A percentile compares a stretch with the other conserved stretches of the same genome.
phyloP scores from a whole-genome alignment of 2,113 vertebrate species.

The Dasyprocta punctata region DNA sequence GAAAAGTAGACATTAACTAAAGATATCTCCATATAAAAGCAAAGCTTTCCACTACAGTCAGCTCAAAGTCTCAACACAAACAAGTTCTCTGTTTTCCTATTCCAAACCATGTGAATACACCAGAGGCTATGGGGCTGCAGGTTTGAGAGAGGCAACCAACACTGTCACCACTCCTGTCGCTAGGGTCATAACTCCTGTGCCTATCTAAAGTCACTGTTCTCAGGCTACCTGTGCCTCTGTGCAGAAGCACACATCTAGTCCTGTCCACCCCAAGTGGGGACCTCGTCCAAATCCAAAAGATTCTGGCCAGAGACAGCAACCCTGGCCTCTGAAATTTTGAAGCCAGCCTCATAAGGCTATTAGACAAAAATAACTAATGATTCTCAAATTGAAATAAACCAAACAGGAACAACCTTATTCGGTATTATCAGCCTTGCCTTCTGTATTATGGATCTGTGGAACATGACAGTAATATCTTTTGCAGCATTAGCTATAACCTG shows the following conservation, averaged over 20 bases:
- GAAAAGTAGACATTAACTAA: not conserved
- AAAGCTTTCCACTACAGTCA: not conserved
- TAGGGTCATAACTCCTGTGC: not conserved
- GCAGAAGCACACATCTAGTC: not conserved
- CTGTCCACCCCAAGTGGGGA: not conserved
- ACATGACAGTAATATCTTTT: slow-evolving; percentile 92
- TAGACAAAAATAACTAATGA: slow-evolving; percentile 98
- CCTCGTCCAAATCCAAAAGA: not conserved
- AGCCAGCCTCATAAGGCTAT: slow-evolving; percentile 95
- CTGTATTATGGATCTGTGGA: slow-evolving; percentile 92
- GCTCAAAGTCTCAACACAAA: not conserved
- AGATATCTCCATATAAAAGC: not conserved
- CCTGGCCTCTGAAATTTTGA: slow-evolving; percentile 92
- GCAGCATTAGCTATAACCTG: slow-evolving; percentile 94
- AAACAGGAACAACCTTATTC: slow-evolving; percentile 88
- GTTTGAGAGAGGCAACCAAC: not conserved
- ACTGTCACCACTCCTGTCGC: not conserved
- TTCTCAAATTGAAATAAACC: slow-evolving; percentile 96
- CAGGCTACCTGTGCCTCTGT: not conserved
- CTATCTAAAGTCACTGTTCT: not conserved
- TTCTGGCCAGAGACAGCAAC: not conserved
- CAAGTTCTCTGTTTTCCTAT: not conserved
- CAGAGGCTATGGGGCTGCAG: not conserved
- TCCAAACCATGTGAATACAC: not conserved
- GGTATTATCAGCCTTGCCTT: slow-evolving; percentile 94